These are phyloP conservation scores for Nephrotoma flavescens DNA, from an alignment of 2,888 invertebrate genomes.

Conservation along the genomic window DNA sequence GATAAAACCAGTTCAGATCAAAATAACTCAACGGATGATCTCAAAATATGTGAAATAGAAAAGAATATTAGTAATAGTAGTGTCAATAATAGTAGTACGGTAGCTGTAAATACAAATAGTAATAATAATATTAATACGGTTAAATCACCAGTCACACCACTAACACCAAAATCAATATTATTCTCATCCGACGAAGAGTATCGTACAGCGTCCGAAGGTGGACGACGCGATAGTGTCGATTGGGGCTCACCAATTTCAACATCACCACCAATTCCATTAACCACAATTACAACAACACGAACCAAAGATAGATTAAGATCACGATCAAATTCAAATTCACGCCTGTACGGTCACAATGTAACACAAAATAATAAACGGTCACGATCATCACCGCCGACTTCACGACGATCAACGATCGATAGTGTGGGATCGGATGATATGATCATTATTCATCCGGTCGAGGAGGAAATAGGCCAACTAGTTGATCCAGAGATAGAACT, in stretches of 20 bases:
- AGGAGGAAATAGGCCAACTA: conserved; percentile 23
- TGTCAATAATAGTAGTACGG: not conserved
- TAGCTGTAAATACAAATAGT: not conserved
- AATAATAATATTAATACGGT: conserved; percentile 6
- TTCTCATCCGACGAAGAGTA: conserved; percentile 81
- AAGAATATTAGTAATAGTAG: conserved; percentile 20
- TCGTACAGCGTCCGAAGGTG: conserved; percentile 72
- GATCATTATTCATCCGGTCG: conserved; percentile 22
- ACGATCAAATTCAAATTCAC: conserved; percentile 33
- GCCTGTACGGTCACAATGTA: conserved; percentile 23
- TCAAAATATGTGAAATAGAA: conserved; percentile 27
- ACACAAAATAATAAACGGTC: conserved; percentile 35
- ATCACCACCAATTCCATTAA: conserved; percentile 46
- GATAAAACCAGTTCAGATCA: conserved; percentile 13
- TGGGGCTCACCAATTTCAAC: conserved; percentile 67
- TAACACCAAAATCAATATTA: conserved; percentile 49
- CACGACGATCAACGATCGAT: conserved; percentile 46
- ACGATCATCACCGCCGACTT: conserved; percentile 43
- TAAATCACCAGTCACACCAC: conserved; percentile 35
- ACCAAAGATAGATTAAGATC: conserved; percentile 47
- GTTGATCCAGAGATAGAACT: conserved; percentile 47
- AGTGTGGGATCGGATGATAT: conserved; percentile 46
- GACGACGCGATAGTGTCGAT: conserved; percentile 64
- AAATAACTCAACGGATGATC: conserved; percentile 20
- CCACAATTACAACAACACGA: conserved; percentile 42